These are phyloP conservation scores for Lophotis ruficrista DNA, from an alignment of 2,113 vertebrate genomes.

Conservation along the genomic window DNA sequence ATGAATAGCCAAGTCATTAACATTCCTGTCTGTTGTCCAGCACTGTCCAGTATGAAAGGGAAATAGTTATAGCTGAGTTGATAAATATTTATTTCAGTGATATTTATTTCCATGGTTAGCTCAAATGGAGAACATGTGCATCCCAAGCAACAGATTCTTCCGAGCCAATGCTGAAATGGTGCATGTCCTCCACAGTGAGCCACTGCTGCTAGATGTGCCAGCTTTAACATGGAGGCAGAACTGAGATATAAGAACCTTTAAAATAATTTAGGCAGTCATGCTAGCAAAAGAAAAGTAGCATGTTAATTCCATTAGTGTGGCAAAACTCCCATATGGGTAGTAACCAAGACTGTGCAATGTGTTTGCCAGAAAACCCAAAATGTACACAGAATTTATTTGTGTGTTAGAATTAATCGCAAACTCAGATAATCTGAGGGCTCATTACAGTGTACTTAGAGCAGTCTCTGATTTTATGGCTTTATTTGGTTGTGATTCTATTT, in stretches of 20 bases:
- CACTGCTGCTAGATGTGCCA: background rate
- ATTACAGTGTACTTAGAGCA: background rate
- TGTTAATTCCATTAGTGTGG: background rate
- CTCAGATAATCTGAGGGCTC: background rate
- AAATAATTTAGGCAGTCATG: background rate
- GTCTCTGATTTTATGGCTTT: background rate
- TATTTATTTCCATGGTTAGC: background rate
- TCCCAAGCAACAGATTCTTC: background rate
- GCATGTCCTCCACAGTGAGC: background rate
- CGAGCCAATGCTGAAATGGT: background rate
- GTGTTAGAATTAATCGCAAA: background rate
- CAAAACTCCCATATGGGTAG: background rate
- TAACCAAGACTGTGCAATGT: background rate
- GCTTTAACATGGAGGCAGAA: background rate
- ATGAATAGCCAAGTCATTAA: background rate
- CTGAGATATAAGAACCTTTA: background rate
- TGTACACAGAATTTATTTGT: background rate
- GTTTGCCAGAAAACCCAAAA: constrained; percentile 8
- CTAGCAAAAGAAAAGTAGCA: background rate
- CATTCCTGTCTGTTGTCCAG: constrained; percentile 7
- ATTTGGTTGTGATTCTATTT: constrained; percentile 1
- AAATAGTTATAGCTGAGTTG: background rate
- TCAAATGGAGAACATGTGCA: background rate
- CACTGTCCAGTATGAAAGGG: background rate
- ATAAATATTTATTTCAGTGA: constrained; percentile 23